Percentiles rank a stretch among this genome's conserved stretches.
Conservation (phyloP, 2,797 vertebrate genomes). For the Intellagama lesueurii region DNA sequence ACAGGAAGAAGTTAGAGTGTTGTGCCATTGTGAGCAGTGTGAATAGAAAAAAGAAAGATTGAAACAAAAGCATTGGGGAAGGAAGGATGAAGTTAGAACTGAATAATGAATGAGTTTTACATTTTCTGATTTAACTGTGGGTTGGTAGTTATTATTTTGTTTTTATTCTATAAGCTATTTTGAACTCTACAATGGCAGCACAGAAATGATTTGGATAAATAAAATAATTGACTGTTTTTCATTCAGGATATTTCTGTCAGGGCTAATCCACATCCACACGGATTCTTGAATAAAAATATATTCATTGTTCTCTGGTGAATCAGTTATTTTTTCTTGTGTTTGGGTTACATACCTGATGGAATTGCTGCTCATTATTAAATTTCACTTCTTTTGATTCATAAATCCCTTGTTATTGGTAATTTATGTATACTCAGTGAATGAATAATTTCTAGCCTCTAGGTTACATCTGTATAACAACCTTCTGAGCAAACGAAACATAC, state of each 20-base stretch:
- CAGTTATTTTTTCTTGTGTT: not conserved
- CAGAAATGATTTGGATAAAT: not conserved
- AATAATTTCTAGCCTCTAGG: not conserved
- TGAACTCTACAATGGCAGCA: not conserved
- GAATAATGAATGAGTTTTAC: not conserved
- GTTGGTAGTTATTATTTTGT: not conserved
- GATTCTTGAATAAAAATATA: not conserved
- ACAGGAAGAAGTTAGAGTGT: no score
- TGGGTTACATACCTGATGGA: not conserved
- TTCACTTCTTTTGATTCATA: not conserved
- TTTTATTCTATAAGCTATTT: not conserved
- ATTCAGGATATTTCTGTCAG: not conserved
- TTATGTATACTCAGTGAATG: not conserved
- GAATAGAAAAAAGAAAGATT: no score
- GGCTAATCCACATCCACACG: not conserved
- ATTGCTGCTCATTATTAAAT: not conserved
- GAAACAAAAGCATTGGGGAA: no score
- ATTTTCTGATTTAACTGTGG: not conserved
- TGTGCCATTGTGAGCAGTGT: no score
- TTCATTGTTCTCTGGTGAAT: not conserved
- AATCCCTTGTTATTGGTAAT: not conserved
- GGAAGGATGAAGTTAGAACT: no score
- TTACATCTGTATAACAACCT: not conserved
- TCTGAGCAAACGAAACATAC: not conserved
- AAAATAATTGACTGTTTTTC: not conserved